A percentile compares a stretch with the other conserved stretches of the same genome.
phyloP scores from a whole-genome alignment of 2,888 invertebrate genomes.

The Catocala sponsa region DNA sequence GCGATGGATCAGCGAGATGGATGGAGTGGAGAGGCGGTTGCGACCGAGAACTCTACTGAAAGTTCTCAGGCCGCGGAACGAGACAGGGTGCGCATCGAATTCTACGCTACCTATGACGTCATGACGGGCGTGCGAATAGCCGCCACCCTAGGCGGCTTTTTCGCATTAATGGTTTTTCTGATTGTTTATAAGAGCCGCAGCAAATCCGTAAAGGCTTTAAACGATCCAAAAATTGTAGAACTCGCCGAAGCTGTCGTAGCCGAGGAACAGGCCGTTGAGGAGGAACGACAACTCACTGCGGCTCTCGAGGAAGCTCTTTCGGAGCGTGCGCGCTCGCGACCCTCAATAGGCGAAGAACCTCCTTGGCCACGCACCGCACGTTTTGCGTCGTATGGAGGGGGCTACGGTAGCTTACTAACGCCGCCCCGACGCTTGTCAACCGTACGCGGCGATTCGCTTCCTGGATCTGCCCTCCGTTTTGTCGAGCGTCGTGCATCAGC shows the following conservation, averaged over 20 bases:
- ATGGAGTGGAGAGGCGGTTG: slow-evolving; percentile 74
- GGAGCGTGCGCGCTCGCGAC: slow-evolving; percentile 82
- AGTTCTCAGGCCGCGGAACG: slow-evolving; percentile 85
- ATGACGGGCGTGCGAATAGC: slow-evolving; percentile 98
- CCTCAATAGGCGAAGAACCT: slow-evolving; percentile 91
- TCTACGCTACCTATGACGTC: slow-evolving; percentile 96
- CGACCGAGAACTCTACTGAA: slow-evolving; percentile 75
- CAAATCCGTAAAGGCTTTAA: slow-evolving; percentile 91
- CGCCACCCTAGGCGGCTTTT: slow-evolving; percentile 96
- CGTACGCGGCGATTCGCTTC: slow-evolving; percentile 88
- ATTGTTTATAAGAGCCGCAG: slow-evolving; percentile 96
- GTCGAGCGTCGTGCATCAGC: slow-evolving; percentile 84
- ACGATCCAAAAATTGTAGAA: slow-evolving; percentile 94
- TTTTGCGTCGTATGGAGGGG: slow-evolving; percentile 86
- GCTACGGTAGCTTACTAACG: slow-evolving; percentile 91
- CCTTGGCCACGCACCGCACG: slow-evolving; percentile 80
- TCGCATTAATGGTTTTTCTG: slow-evolving; percentile 96
- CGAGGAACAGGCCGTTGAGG: slow-evolving; percentile 90
- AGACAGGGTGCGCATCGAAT: slow-evolving; percentile 92
- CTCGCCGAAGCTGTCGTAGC: slow-evolving; percentile 93
- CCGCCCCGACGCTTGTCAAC: slow-evolving; percentile 90
- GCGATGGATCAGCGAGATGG: slow-evolving; percentile 82
- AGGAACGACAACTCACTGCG: slow-evolving; percentile 92
- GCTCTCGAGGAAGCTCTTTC: slow-evolving; percentile 90
- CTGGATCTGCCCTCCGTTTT: slow-evolving; percentile 87